Base-by-base conservation (phyloP, 2,888 invertebrate species). In the Andrena flavipes region DNA sequence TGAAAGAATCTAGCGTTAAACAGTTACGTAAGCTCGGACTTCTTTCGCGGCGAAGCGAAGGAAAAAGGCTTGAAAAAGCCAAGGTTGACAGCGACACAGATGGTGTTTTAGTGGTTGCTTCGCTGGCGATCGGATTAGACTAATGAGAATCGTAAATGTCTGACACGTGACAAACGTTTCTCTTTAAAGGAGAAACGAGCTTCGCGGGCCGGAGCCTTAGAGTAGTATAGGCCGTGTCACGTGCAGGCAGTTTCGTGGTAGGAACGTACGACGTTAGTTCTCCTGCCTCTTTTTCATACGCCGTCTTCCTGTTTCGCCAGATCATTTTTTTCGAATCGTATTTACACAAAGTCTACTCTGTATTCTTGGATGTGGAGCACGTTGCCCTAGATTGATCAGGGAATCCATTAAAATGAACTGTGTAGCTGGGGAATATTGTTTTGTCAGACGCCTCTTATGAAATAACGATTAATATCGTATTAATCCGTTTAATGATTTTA, bases 131-230 rank as follows among this genome's bases (percentile, higher is more conserved):
- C 60, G 16, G 71, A 51, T 26, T 54, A 59, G 70, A 77, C 13
- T 51, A 63, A 84, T 26, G 54, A 54, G 62, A 63, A 30, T 10
- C 10, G 5, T 13, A 51, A 30, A 33, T 16, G 64, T 67, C 72
- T 54, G 69, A 63, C 75, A 74, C n/a, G 48, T 71, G 68, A 74
- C 68, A 51, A 35, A 68, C 33, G 67, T 51, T 76, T 69, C 62
- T 30, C 60, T 68, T 62, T 35, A 2, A 56, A 62, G 59, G 63
- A 16, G 73, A 65, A 72, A 56, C 64, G n/a, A 33, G 7, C 49
- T 10, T 42, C 35, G 4, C 13, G 2, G 6, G 23, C 16, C 48
- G 48, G 33, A 35, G 20, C 10, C 10, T 8, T 35, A 10, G 35
- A 35, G 42, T 42, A 16, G 42, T 42, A 13, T 56, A 20, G 56